Conservation (phyloP, 2,113 vertebrate genomes). For the Todiramphus chloris region DNA sequence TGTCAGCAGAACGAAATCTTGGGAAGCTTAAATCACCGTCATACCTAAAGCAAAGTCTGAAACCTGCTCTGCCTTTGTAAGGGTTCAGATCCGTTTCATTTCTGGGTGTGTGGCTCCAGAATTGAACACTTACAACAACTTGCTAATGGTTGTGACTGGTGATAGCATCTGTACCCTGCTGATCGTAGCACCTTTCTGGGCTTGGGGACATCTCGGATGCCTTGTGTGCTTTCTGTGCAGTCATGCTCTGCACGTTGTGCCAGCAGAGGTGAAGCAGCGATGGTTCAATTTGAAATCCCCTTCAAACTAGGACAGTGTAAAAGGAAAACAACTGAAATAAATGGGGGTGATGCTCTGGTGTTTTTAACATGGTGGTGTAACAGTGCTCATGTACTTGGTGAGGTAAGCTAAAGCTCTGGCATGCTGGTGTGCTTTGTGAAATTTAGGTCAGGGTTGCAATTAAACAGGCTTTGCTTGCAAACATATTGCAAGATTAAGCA, state of each 20-base stretch:
- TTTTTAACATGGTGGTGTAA: rapidly evolving
- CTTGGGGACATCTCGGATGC: background rate
- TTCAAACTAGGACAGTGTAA: background rate
- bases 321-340: background rate
- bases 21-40: background rate
- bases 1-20: background rate
- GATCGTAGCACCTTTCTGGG: background rate
- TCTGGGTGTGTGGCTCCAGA: background rate
- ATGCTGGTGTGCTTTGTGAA: background rate
- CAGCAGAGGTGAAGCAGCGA: background rate
- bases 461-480: background rate
- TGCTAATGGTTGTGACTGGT: background rate
- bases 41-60: background rate
- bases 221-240: rapidly evolving
- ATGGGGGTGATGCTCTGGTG: background rate
- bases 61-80: background rate
- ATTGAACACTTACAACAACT: background rate
- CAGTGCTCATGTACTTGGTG: background rate
- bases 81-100: too few relatives aligned
- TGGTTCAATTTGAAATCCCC: background rate
- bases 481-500: background rate
- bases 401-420: background rate
- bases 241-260: background rate
- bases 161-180: background rate
- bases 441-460: constrained; percentile 35